Conservation (phyloP, 1,140 invertebrate species). For the Bombus breviceps region DNA sequence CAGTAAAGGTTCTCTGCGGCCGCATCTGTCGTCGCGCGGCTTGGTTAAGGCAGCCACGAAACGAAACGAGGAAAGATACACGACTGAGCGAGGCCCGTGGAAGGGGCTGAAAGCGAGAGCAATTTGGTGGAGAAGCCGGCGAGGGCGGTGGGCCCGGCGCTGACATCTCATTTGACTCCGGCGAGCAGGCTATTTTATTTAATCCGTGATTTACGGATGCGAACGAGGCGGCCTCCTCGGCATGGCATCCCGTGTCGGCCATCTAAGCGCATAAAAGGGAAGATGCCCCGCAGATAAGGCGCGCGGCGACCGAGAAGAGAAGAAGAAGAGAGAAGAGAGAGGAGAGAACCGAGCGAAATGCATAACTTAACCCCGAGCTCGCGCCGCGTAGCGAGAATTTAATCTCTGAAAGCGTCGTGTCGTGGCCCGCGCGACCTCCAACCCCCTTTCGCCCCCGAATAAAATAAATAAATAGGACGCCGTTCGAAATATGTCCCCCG, state of each 20-base stretch:
- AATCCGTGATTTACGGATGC: conserved; percentile 70
- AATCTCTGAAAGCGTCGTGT: conserved; percentile 55
- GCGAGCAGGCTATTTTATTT: conserved; percentile 68
- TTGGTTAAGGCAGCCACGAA: neutral
- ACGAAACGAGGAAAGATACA: conserved; percentile 24
- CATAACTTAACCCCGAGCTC: conserved; percentile 68
- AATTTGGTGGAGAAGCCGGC: conserved; percentile 51
- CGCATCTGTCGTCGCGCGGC: conserved; percentile 42
- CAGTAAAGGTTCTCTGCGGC: neutral
- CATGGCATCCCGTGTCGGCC: conserved; percentile 51
- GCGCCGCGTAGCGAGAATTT: conserved; percentile 66
- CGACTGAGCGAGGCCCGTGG: neutral
- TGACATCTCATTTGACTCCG: conserved; percentile 71
- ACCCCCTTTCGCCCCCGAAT: conserved; percentile 39
- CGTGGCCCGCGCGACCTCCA: conserved; percentile 16
- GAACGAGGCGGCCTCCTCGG: conserved; percentile 53
- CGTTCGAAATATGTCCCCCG: conserved; percentile 70
- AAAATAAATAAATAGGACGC: conserved; percentile 71
- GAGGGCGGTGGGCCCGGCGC: conserved; percentile 64
- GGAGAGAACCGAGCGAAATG: conserved; percentile 68
- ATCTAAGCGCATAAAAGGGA: conserved; percentile 58
- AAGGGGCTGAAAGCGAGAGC: conserved; percentile 49
- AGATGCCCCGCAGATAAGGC: conserved; percentile 68
- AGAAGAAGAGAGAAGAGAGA: conserved; percentile 31
- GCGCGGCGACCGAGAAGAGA: conserved; percentile 17